These are phyloP conservation scores for Hemithea aestivaria DNA, from an alignment of 2,888 invertebrate species.

Conservation along the genomic window DNA sequence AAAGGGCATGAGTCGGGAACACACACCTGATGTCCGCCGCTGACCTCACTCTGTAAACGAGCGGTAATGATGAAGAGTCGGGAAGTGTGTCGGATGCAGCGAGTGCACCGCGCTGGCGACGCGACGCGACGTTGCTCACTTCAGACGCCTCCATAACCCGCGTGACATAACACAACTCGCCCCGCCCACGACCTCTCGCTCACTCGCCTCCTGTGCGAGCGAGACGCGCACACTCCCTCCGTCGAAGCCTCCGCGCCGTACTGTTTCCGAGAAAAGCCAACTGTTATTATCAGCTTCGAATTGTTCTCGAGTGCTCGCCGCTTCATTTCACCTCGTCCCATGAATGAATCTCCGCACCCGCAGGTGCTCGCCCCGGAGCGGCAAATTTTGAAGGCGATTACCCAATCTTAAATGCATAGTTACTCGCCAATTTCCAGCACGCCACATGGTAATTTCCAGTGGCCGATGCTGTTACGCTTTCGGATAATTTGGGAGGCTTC, in stretches of 20 bases:
- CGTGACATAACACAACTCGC: slow-evolving; percentile 65
- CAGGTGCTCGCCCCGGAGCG: slow-evolving; percentile 70
- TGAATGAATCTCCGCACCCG: slow-evolving; percentile 69
- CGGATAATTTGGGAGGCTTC: slow-evolving; percentile 50
- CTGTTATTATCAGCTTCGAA: slow-evolving; percentile 72
- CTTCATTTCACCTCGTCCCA: slow-evolving; percentile 56
- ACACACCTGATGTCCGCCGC: slow-evolving; percentile 23
- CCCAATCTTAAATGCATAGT: slow-evolving; percentile 57
- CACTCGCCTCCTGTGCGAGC: slow-evolving; percentile 47
- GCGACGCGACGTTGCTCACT: slow-evolving; percentile 22
- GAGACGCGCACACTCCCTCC: slow-evolving; percentile 57
- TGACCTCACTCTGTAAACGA: slow-evolving; percentile 52
- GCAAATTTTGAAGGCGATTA: slow-evolving; percentile 62
- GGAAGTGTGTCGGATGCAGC: slow-evolving; percentile 53
- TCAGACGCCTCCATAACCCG: slow-evolving; percentile 57
- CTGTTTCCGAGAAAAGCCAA: slow-evolving; percentile 74
- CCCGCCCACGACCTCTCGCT: slow-evolving; percentile 70
- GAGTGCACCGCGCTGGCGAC: slow-evolving; percentile 55
- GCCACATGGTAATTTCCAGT: slow-evolving; percentile 68
- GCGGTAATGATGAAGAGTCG: slow-evolving; percentile 57
- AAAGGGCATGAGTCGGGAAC: neutral
- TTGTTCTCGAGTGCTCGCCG: slow-evolving; percentile 67
- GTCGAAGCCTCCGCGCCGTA: slow-evolving; percentile 67
- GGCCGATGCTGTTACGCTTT: slow-evolving; percentile 55
- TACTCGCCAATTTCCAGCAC: slow-evolving; percentile 67